phyloP scores from a whole-genome alignment of 1,140 invertebrate genomes.

The Hormaphis cornu region DNA sequence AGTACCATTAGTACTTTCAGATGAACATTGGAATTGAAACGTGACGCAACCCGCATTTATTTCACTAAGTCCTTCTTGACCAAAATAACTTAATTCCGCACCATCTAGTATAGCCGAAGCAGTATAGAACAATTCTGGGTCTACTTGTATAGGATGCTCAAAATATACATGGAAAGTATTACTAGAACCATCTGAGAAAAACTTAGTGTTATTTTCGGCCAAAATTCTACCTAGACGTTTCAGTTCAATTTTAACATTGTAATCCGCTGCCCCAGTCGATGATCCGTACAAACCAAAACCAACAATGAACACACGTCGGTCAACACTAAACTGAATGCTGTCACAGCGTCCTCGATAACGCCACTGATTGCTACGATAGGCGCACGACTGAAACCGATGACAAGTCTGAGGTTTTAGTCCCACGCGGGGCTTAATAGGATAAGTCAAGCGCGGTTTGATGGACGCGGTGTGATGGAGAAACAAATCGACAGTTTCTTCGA shows the following conservation, averaged over 20 bases:
- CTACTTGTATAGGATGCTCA: slow-evolving; percentile 82
- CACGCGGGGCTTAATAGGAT: slow-evolving; percentile 66
- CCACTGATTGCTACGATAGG: slow-evolving; percentile 93
- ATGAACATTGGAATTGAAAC: slow-evolving; percentile 89
- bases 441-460: slow-evolving; percentile 69
- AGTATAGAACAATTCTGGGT: slow-evolving; percentile 83
- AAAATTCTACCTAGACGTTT: slow-evolving; percentile 74
- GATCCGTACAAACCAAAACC: slow-evolving; percentile 88
- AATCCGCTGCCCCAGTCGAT: slow-evolving; percentile 81
- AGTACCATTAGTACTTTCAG: slow-evolving; percentile 87
- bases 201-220: slow-evolving; percentile 81
- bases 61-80: slow-evolving; percentile 88
- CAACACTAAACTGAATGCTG: slow-evolving; percentile 86
- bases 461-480: slow-evolving; percentile 81
- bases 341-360: slow-evolving; percentile 83
- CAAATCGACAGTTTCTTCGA: slow-evolving; percentile 83
- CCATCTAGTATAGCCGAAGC: slow-evolving; percentile 82
- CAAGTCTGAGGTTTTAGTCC: slow-evolving; percentile 86
- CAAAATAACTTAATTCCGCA: slow-evolving; percentile 84
- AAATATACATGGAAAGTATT: slow-evolving; percentile 91
- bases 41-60: slow-evolving; percentile 78
- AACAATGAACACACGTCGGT: slow-evolving; percentile 83
- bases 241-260: slow-evolving; percentile 81
- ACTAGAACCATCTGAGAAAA: slow-evolving; percentile 86
- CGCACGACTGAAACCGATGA: slow-evolving; percentile 89